These are phyloP conservation scores for Drosophila suboccidentalis DNA, from an alignment of 2,888 invertebrate genomes.

Conservation along the genomic window DNA sequence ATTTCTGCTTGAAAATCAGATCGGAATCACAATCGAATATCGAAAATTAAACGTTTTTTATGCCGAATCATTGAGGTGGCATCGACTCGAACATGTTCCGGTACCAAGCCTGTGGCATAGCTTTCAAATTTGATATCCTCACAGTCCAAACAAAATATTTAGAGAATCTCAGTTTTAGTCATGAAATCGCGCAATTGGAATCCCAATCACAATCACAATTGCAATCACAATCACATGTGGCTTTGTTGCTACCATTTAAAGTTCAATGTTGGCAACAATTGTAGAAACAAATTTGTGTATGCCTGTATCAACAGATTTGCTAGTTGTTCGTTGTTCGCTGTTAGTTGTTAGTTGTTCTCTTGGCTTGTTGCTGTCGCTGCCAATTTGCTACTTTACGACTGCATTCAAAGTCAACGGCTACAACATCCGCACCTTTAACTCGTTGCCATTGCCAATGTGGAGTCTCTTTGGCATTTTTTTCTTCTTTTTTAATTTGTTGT, in stretches of 20 bases:
- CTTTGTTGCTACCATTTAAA: slow-evolving; percentile 75
- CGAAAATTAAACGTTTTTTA: slow-evolving; percentile 33
- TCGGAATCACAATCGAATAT: slow-evolving; percentile 44
- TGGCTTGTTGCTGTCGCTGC: slow-evolving; percentile 42
- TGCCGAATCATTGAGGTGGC: slow-evolving; percentile 43
- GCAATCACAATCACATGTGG: slow-evolving; percentile 60
- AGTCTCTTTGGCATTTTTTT: slow-evolving; percentile 24
- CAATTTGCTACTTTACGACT: slow-evolving; percentile 73
- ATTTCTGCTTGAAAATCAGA: slow-evolving; percentile 57
- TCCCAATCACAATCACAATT: slow-evolving; percentile 44
- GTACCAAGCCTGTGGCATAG: slow-evolving; percentile 11
- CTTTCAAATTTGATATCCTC: slow-evolving; percentile 11
- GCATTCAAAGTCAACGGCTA: slow-evolving; percentile 62
- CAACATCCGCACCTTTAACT: slow-evolving; percentile 72
- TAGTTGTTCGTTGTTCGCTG: slow-evolving; percentile 16
- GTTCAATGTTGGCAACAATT: slow-evolving; percentile 77
- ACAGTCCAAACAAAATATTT: neutral
- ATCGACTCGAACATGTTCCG: neutral
- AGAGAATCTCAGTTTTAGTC: neutral
- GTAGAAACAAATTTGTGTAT: slow-evolving; percentile 71
- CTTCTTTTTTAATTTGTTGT: slow-evolving; percentile 14
- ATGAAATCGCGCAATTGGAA: slow-evolving; percentile 32
- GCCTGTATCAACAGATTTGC: slow-evolving; percentile 40
- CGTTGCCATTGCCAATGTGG: slow-evolving; percentile 36
- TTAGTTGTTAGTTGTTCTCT: slow-evolving; percentile 33